Conservation (phyloP, 2,888 invertebrate species). For the Gymnocheta viridis region DNA sequence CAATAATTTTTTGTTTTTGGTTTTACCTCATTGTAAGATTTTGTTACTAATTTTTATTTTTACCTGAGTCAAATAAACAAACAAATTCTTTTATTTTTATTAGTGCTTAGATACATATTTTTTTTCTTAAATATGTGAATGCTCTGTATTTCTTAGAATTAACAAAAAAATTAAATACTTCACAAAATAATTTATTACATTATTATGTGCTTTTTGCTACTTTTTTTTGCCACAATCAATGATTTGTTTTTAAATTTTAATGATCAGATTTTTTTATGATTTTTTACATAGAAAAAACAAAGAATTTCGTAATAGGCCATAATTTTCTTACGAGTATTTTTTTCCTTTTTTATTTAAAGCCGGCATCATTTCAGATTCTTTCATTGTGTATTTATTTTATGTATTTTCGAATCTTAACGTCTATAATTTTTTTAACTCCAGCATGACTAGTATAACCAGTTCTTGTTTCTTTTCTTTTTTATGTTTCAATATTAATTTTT, state of each 20-base stretch:
- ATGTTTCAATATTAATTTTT: slow-evolving; percentile 24
- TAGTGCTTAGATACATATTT: too few relatives aligned
- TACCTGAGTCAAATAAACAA: too few relatives aligned
- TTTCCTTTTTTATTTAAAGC: slow-evolving; percentile 20
- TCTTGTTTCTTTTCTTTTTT: slow-evolving; percentile 7
- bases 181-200: not conserved
- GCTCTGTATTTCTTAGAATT: not conserved
- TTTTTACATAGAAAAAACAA: slow-evolving; percentile 18
- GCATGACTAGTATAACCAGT: slow-evolving; percentile 37
- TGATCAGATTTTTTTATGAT: not conserved
- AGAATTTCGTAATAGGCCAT: slow-evolving; percentile 22
- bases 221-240: slow-evolving; percentile 23
- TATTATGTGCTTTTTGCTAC: not conserved
- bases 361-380: slow-evolving; percentile 40
- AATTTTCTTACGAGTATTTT: slow-evolving; percentile 22
- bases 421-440: slow-evolving; percentile 24
- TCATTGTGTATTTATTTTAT: slow-evolving; percentile 18
- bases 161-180: slow-evolving; percentile 6
- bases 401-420: slow-evolving; percentile 26
- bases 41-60: too few relatives aligned
- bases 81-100: too few relatives aligned
- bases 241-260: slow-evolving; percentile 26
- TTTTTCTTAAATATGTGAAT: too few relatives aligned
- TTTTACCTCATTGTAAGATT: too few relatives aligned
- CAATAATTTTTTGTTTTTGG: too few relatives aligned